Evolutionary conservation across 2,797 vertebrate genomes (phyloP).

Genomic region (Salmo trutta): DNA sequence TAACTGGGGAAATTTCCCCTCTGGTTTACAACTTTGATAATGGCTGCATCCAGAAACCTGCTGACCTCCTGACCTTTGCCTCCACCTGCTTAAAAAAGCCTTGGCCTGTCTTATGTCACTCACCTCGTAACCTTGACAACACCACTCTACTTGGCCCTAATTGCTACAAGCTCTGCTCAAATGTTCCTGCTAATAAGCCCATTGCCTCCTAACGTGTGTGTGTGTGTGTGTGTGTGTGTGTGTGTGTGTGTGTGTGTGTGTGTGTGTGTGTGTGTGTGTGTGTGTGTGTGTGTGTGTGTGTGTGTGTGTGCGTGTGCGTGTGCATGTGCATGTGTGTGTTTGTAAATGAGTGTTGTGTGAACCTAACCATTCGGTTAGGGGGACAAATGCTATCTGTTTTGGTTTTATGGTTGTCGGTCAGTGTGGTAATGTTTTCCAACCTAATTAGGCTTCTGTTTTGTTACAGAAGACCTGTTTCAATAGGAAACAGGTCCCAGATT

Average conservation of each 20-base stretch:
- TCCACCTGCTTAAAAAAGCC: slow-evolving; percentile 67
- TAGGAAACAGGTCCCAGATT: slow-evolving; percentile 43
- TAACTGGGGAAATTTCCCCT: slow-evolving; percentile 64
- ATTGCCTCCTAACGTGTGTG: slow-evolving; percentile 34
- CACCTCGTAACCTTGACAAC: slow-evolving; percentile 80
- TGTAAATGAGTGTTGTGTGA: slow-evolving; percentile 4
- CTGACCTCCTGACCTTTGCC: slow-evolving; percentile 67
- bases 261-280: too few species aligned
- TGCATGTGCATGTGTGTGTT: not conserved
- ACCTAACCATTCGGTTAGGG: slow-evolving; percentile 12
- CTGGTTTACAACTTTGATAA: slow-evolving; percentile 58
- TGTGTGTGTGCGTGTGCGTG: not conserved
- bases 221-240: too few species aligned
- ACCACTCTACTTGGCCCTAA: slow-evolving; percentile 64
- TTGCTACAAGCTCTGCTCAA: slow-evolving; percentile 66
- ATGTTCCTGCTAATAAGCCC: slow-evolving; percentile 62
- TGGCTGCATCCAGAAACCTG: slow-evolving; percentile 67
- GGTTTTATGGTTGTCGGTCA: slow-evolving; percentile 51
- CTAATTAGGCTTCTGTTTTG: slow-evolving; percentile 44
- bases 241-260: too few species aligned
- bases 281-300: not conserved
- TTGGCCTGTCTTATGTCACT: slow-evolving; percentile 75
- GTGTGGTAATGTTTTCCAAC: slow-evolving; percentile 47
- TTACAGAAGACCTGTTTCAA: slow-evolving; percentile 48
- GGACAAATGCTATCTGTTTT: slow-evolving; percentile 61